Base-by-base conservation (phyloP, 92 coral and sea anemone genomes). In the Plumapathes pennacea region DNA sequence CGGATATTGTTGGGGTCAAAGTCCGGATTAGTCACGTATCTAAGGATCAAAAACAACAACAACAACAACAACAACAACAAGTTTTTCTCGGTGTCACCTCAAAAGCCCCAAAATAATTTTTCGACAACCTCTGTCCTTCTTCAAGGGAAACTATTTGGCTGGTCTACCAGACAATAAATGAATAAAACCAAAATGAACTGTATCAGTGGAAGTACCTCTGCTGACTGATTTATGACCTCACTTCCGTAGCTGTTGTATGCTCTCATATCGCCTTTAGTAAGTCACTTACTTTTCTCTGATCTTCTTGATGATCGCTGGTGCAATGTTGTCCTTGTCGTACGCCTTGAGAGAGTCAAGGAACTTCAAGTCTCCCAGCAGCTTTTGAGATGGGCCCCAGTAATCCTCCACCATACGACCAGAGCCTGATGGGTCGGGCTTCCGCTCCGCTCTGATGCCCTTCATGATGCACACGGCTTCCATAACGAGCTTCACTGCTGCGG, bases 331-430 rank as follows among this genome's bases (percentile, higher is more conserved):
- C 55, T 89, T 94, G 74, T 94, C 99, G 47, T 94, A 94, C 39
- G 71, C 89, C 65, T 94, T 94, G 54, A 94, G 72, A 2, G 99
- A 94, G 58, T 94, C 99, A 18, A 94, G 56, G 64, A 94, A 94
- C 46, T 88, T 94, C 84, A 94, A 67, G 79, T 94, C 99, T 20
- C 96, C 94, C 59, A 94, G 66, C 85, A 94, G 71, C 60, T 94
- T 94, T 75, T 94, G 99, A 26, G 99, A 94, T 14, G 99, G 95
- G 0, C 99, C 99, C 99, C 99, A 94, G 89, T 45, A 94, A 62
- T 94, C 99, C 64, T 94, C 99, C n/a, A 94, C 75, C 99, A 94
- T 94, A 33, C 92, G 94, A 33, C 99, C 99, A 59, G 99, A 94
- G 26, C 99, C 99, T 45, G 99, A 94, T 20, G 99, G 99, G 69